Conservation (phyloP, 2,113 vertebrate species). For the Neopipo cinnamomea region DNA sequence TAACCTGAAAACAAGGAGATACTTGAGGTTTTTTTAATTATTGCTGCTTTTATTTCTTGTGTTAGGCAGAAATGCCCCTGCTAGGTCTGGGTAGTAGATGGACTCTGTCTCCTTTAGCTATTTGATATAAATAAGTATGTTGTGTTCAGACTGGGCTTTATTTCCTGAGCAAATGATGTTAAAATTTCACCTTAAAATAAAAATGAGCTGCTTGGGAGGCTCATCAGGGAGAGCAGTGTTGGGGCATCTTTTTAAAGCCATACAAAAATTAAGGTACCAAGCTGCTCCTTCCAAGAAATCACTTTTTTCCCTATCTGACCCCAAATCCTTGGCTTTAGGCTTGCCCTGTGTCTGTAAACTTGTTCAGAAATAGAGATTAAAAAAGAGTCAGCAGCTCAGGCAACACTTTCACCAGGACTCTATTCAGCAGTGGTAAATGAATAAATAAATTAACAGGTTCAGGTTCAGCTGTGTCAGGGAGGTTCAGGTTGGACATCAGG, state of each 20-base stretch:
- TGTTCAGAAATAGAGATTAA: background rate
- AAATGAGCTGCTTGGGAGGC: background rate
- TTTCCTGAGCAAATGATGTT: background rate
- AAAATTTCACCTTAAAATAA: background rate
- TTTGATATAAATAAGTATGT: background rate
- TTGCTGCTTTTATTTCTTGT: constrained; percentile 34
- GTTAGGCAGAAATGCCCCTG: background rate
- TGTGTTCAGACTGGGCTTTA: background rate
- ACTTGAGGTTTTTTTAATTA: background rate
- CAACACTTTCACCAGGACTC: constrained; percentile 55
- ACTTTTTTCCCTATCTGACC: background rate
- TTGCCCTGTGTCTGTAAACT: background rate
- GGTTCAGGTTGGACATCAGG: background rate
- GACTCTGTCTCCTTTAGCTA: background rate
- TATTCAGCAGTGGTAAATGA: constrained; percentile 59
- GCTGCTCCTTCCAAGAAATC: background rate
- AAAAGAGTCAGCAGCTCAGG: constrained; percentile 5
- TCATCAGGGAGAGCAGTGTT: background rate
- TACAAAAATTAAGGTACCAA: background rate
- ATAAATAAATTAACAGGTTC: background rate
- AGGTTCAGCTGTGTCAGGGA: background rate
- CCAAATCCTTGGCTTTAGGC: constrained; percentile 28
- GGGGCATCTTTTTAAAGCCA: background rate
- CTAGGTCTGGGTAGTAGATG: background rate
- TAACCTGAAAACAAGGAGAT: constrained; percentile 10